These are phyloP conservation scores for Drosophila testacea DNA, from an alignment of 2,888 invertebrate species.

Conservation along the genomic window DNA sequence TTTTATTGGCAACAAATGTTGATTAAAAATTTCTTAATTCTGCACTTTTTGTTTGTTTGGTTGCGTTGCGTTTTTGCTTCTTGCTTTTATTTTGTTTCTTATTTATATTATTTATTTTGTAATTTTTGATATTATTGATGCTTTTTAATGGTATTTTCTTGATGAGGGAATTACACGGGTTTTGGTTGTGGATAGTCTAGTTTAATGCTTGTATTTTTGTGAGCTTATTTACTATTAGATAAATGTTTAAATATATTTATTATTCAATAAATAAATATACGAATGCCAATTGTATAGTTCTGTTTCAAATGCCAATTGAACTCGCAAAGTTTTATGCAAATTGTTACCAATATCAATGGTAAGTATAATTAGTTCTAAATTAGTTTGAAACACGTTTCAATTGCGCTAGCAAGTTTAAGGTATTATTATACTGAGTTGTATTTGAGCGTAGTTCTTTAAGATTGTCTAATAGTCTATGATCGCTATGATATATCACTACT, in stretches of 20 bases:
- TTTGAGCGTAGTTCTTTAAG: conserved; percentile 54
- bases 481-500: conserved; percentile 67
- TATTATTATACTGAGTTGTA: conserved; percentile 29
- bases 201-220: conserved; percentile 54
- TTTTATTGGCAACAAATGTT: conserved; percentile 79
- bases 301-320: conserved; percentile 63
- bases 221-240: conserved; percentile 48
- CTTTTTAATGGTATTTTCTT: conserved; percentile 65
- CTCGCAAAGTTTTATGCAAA: conserved; percentile 72
- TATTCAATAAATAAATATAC: conserved; percentile 36
- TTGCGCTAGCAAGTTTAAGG: conserved; percentile 29
- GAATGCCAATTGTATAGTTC: conserved; percentile 60
- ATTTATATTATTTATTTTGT: conserved; percentile 23
- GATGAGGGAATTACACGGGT: conserved; percentile 65
- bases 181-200: conserved; percentile 53
- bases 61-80: conserved; percentile 26
- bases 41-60: conserved; percentile 49
- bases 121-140: conserved; percentile 6
- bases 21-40: conserved; percentile 65
- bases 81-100: conserved; percentile 28
- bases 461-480: conserved; percentile 38
- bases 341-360: conserved; percentile 60
- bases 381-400: conserved; percentile 38
- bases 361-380: conserved; percentile 9
- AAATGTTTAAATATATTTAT: conserved; percentile 21